Evolutionary conservation across 2,888 invertebrate species (phyloP), one percentile per base, ranked within the genome.

Genomic region (Caenorhabditis auriculariae): DNA sequence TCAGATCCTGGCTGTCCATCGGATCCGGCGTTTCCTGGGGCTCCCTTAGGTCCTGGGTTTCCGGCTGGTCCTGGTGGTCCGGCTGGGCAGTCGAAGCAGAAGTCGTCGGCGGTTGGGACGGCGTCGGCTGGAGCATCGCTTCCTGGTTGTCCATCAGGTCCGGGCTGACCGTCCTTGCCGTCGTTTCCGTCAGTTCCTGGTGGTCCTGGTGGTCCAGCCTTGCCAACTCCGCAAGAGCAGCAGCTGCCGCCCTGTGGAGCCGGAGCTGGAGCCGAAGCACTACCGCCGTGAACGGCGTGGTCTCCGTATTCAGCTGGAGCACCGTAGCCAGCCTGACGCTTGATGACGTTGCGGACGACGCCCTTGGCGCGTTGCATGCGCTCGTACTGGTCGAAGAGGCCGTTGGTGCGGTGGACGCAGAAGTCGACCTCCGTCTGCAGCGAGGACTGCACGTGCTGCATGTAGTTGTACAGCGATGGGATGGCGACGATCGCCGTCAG

Each of bases 391-490:
- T 58, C 69, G 55, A 66, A 75, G 23, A 75, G 63, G 21, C 75
- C 75, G 48, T 53, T 58, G 50, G 74, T 74, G 37, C 74, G 72
- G 62, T 74, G 74, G 35, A 66, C 60, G 54, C 75, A 75, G 60
- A 75, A 75, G 56, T 75, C 75, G 38, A 75, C 66, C 69, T 77
- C 77, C 26, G 72, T 74, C 53, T 76, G 76, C n/a, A 81, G 69
- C 7, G 75, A 65, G 17, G 76, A 72, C 55, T 78, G 79, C 6
- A 81, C 75, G 51, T 71, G 67, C 44, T 77, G 77, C 65, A 80
- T 74, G 67, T 81, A 80, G 61, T 71, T 77, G 71, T 78, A 81
- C 38, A 81, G 64, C 55, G 78, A 71, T 19, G 81, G 81, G 41
- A 81, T 70, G 47, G 74, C 71, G 12, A 81, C 70, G 45, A 76